Conservation (phyloP, 2,113 vertebrate species). For the Erythrocebus patas region DNA sequence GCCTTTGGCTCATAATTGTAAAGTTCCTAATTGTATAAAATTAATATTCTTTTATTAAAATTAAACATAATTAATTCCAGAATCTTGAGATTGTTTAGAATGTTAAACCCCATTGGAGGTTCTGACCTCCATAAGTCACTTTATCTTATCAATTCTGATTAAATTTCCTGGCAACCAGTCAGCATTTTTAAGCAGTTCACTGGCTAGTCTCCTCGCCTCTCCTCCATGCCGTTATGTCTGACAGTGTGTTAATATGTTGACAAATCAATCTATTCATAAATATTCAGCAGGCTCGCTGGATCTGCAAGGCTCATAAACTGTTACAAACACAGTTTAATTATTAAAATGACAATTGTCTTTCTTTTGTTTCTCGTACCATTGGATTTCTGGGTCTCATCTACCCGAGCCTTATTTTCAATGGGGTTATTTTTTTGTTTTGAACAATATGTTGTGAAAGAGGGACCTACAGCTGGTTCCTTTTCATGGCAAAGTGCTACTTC, state of each 20-base stretch:
- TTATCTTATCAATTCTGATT: background rate
- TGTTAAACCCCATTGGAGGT: background rate
- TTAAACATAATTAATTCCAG: background rate
- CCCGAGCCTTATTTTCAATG: constrained; percentile 64
- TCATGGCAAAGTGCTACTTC: constrained; percentile 71
- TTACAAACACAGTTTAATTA: constrained; percentile 77
- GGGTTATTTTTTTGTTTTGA: constrained; percentile 74
- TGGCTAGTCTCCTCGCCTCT: background rate
- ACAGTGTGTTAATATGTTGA: constrained; percentile 75
- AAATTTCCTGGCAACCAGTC: background rate
- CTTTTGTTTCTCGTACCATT: constrained; percentile 68
- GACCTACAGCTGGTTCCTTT: constrained; percentile 74
- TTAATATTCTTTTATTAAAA: background rate
- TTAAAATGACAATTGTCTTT: constrained; percentile 74
- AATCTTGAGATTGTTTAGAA: constrained; percentile 38
- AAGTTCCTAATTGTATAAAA: background rate
- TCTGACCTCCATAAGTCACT: constrained; percentile 24
- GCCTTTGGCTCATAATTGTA: background rate
- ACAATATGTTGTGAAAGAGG: constrained; percentile 65
- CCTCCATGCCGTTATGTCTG: constrained; percentile 47
- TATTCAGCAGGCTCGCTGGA: constrained; percentile 68
- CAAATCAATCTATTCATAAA: constrained; percentile 77
- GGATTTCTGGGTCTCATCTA: constrained; percentile 65
- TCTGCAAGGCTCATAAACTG: constrained; percentile 64
- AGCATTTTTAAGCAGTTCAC: constrained; percentile 25